Conservation (phyloP, 2,113 vertebrate genomes). For the Mesoclemmys tuberculata region DNA sequence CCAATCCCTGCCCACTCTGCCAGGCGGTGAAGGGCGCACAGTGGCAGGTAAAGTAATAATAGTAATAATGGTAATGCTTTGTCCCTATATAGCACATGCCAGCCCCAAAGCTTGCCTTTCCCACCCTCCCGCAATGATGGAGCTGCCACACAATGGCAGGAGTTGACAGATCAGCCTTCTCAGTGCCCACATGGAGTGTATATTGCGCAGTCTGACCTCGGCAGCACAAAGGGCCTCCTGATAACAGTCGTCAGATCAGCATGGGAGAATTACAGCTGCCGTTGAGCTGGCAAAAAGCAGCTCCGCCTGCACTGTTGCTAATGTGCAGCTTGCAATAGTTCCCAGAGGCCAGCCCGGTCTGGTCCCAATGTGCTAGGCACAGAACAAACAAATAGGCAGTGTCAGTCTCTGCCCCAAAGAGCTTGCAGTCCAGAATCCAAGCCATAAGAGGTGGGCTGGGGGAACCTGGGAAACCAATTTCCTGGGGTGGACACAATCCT, state of each 20-base stretch:
- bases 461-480: neutral
- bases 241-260: neutral
- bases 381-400: neutral
- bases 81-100: neutral
- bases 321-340: neutral
- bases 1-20: neutral
- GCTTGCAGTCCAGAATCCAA: neutral
- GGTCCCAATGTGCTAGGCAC: neutral
- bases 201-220: neutral
- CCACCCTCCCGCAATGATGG: neutral
- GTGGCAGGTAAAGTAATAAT: slow-evolving; percentile 1
- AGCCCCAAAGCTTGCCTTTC: neutral
- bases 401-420: neutral
- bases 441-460: neutral
- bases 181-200: neutral
- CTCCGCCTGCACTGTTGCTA: neutral
- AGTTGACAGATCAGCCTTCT: neutral
- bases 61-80: neutral
- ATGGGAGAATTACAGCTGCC: neutral
- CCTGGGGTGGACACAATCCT: neutral
- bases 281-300: neutral
- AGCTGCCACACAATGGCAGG: neutral
- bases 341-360: neutral
- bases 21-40: neutral
- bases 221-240: neutral